Conservation (phyloP, 2,113 vertebrate genomes). For the Ameiurus melas region DNA sequence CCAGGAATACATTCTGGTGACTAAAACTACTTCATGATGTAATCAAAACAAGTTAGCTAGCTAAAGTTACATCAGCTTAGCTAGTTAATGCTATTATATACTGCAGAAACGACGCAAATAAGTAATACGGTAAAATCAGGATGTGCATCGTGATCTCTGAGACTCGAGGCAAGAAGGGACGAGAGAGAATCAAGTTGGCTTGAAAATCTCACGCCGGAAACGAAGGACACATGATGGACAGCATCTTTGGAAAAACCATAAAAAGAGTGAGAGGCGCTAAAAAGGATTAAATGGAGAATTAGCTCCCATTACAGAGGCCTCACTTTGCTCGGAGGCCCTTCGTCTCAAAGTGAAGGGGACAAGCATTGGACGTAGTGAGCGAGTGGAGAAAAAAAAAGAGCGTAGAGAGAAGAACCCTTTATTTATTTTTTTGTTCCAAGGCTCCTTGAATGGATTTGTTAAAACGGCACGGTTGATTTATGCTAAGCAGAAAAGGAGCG, state of each 20-base stretch:
- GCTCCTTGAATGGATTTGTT: constrained; percentile 92
- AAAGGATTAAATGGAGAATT: constrained; percentile 76
- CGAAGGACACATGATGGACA: constrained; percentile 2
- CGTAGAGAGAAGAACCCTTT: constrained; percentile 67
- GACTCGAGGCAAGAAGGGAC: background rate
- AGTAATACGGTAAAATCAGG: background rate
- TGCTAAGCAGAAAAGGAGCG: constrained; percentile 82
- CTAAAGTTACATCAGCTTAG: background rate
- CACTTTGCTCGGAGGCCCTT: constrained; percentile 65
- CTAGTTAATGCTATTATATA: background rate
- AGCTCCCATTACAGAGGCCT: constrained; percentile 71
- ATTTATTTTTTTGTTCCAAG: constrained; percentile 61
- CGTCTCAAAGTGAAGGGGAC: constrained; percentile 46
- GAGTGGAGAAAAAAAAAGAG: constrained; percentile 59
- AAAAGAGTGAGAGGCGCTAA: constrained; percentile 43
- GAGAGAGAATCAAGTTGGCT: background rate
- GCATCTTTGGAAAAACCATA: background rate
- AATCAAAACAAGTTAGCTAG: background rate
- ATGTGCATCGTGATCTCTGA: background rate
- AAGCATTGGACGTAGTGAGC: constrained; percentile 30
- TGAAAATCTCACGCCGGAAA: constrained; percentile 8
- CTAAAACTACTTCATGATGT: background rate
- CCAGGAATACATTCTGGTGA: background rate
- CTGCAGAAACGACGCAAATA: background rate
- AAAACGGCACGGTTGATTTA: constrained; percentile 86